Percentiles rank a stretch among this genome's conserved stretches.
Conservation (phyloP, 2,113 vertebrate species). For the Lycocorax pyrrhopterus region DNA sequence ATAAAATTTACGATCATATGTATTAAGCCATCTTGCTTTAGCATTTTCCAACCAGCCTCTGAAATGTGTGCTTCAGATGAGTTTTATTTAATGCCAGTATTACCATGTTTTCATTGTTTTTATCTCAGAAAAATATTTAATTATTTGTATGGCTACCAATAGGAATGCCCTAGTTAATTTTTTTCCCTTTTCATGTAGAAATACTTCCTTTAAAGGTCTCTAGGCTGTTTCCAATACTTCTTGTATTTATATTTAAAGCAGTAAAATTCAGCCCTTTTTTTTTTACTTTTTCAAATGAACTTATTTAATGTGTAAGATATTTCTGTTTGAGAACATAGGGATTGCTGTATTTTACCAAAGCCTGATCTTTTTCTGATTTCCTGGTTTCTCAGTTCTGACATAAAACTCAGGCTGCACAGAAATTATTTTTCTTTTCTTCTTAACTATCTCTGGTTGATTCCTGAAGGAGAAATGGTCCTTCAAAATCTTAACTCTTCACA, state of each 20-base stretch:
- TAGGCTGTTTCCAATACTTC: background rate
- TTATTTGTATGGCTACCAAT: background rate
- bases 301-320: background rate
- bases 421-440: background rate
- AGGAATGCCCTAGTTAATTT: background rate
- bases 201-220: background rate
- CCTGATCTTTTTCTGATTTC: background rate
- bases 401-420: background rate
- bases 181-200: background rate
- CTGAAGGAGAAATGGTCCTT: background rate
- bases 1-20: background rate
- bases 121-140: background rate
- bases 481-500: background rate
- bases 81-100: background rate
- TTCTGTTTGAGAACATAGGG: background rate
- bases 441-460: background rate
- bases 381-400: background rate
- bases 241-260: background rate
- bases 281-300: background rate
- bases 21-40: background rate
- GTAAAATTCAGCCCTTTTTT: background rate
- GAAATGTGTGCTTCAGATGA: background rate
- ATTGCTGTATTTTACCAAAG: background rate
- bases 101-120: background rate
- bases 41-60: constrained; percentile 3